Evolutionary conservation across 2,797 vertebrate genomes (phyloP), one percentile per base, ranked within the genome.

Genomic region (Adrianichthys oophorus): DNA sequence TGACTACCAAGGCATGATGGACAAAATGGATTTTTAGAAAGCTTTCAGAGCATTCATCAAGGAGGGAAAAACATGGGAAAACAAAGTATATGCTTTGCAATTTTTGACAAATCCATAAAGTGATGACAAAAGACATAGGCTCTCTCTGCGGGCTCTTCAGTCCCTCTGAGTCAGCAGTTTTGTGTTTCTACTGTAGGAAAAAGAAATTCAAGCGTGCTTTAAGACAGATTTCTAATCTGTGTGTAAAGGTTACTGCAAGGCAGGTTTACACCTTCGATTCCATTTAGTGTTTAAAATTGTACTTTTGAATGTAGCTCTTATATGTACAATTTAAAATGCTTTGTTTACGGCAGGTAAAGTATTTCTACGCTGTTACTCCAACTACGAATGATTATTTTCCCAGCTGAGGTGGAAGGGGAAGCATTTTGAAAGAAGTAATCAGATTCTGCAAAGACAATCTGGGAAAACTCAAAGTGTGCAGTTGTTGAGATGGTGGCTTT

Each of bases 21-120:
- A 52, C 68, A 48, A 26, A 62, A 74, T 52, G 4, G 57, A 59
- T 64, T 71, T 67, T 73, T 53, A 29, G n/a, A 29, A 63, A 55
- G 44, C 18, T 67, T 65, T 61, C 32, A 65, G 42, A 21, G 23
- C 24, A 29, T 45, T 70, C 17, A 56, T 13, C 24, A 17, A 49
- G 23, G 32, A 46, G 13, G 41, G 14, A 61, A 18, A 19, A 55
- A 37, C 0, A 17, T 32, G 6, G 21, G 41, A 49, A 66, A 61
- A 4, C 16, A 16, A 59, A 50, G 49, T 17, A 47, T 7, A 18
- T 3, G 18, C 7, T 26, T 47, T 32, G 26, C 52, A 23, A 0
- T 4, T 47, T 56, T 66, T 60, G 17, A 71, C 29, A 48, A 47
- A 61, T 48, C 17, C 7, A 4, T 44, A 15, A 69, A 21, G 15